Evolutionary conservation across 2,888 invertebrate genomes (phyloP), one percentile per base, ranked within the genome.

Genomic region (Plagodis pulveraria): DNA sequence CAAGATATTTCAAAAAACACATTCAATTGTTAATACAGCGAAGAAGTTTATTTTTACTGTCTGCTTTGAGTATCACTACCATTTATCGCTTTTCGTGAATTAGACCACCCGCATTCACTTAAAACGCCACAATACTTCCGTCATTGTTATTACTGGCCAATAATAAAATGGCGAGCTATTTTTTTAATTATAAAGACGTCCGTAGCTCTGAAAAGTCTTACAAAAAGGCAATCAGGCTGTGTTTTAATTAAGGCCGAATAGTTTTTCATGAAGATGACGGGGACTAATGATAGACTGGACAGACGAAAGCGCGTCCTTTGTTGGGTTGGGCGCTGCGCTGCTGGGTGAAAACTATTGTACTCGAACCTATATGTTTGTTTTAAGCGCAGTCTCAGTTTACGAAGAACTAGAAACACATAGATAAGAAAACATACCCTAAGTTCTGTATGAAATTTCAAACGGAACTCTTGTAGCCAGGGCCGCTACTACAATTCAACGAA

Each of bases 181-280:
- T 54, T 54, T 60, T 56, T 55, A 42, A 57, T 43, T 47, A 56
- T 50, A 51, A 42, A 42, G 47, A 50, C 49, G 10, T 44, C 12
- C 44, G 11, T 6, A 45, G 32, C 12, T 40, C 34, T 9, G 47
- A 58, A 51, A 22, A 42, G 12, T 50, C 42, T 52, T n/a, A 41
- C 32, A 58, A 62, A 60, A 60, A 58, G 44, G 50, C 33, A 52
- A 47, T 45, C 47, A 51, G 10, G 45, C 36, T 2, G 12, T 7
- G 47, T 55, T 59, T 59, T 64, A 60, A 60, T 62, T 56, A 61
- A 62, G 49, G 56, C 12, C 48, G 54, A 63, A 63, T 63, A 62
- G 63, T 62, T 60, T 59, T 56, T 56, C 42, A 62, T n/a, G 49
- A 58, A 48, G 51, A 63, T 56, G 53, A 53, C 55, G 40, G 46